Percentiles rank a stretch among this genome's conserved stretches.
phyloP scores from a whole-genome alignment of 2,113 vertebrate genomes.

The Gorsachius goisagi region DNA sequence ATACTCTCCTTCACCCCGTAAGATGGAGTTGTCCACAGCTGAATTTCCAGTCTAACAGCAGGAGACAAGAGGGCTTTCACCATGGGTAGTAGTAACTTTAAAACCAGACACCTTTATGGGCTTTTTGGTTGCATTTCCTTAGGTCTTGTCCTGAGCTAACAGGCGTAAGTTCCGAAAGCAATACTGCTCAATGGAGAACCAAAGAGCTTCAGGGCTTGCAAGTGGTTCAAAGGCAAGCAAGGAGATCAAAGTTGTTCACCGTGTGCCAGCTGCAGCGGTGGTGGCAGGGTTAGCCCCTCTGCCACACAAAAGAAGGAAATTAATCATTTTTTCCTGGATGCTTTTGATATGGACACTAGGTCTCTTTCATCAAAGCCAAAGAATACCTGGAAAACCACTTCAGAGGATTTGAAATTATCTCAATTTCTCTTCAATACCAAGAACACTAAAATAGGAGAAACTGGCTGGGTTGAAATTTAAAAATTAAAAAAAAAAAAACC shows the following conservation, averaged over 20 bases:
- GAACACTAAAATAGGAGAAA: neutral
- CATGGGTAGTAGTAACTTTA: neutral
- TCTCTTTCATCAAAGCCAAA: neutral
- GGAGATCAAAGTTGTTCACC: neutral
- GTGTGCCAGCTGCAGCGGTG: neutral
- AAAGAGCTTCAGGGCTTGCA: neutral
- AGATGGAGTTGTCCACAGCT: neutral
- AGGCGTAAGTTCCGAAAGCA: neutral
- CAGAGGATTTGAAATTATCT: neutral
- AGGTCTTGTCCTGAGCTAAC: neutral
- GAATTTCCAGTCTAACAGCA: neutral
- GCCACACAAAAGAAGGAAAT: neutral
- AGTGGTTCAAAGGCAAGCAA: neutral
- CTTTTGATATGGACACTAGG: neutral
- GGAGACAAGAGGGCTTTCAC: neutral
- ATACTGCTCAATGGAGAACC: neutral
- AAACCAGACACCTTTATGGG: neutral
- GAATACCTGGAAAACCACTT: neutral
- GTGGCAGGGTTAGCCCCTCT: neutral
- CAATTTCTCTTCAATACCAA: neutral
- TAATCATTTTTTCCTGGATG: neutral
- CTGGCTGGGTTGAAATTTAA: neutral
- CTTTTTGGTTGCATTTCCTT: neutral
- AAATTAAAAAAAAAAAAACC: neutral
- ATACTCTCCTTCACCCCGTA: neutral